phyloP scores from a whole-genome alignment of 2,113 vertebrate species.

The Vulpes vulpes region DNA sequence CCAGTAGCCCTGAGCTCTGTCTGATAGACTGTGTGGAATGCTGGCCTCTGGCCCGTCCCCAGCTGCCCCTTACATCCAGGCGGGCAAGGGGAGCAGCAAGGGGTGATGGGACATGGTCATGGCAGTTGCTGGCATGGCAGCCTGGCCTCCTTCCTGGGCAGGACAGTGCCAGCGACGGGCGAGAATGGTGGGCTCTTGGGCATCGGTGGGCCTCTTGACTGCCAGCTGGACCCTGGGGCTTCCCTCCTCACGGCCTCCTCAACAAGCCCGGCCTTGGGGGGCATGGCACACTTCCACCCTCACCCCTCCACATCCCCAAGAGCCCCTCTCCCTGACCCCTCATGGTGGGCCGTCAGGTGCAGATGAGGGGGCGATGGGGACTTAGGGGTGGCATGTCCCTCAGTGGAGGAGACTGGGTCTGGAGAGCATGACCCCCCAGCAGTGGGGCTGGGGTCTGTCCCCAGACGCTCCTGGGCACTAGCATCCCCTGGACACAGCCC shows the following conservation, averaged over 20 bases:
- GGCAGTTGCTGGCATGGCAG: fast-evolving
- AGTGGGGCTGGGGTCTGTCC: not conserved
- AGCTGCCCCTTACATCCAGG: not conserved
- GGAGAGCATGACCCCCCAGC: not conserved
- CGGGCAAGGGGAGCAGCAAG: not conserved
- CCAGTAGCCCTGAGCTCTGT: not conserved
- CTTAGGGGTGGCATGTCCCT: not conserved
- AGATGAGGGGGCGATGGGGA: not conserved
- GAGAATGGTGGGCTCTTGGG: not conserved
- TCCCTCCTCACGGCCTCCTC: not conserved
- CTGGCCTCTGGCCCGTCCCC: no score
- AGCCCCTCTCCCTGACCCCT: not conserved
- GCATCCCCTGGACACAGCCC: not conserved
- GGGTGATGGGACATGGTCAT: not conserved
- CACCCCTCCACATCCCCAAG: no score
- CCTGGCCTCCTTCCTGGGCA: not conserved
- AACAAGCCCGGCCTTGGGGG: not conserved
- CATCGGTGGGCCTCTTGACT: fast-evolving
- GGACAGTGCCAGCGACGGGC: not conserved
- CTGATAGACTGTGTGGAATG: not conserved
- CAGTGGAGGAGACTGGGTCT: not conserved
- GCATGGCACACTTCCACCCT: no score
- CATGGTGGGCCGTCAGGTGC: not conserved
- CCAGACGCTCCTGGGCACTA: not conserved
- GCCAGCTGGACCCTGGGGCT: not conserved